These are phyloP conservation scores for Tenthredo mesomela DNA, from an alignment of 2,888 invertebrate species.

Conservation along the genomic window DNA sequence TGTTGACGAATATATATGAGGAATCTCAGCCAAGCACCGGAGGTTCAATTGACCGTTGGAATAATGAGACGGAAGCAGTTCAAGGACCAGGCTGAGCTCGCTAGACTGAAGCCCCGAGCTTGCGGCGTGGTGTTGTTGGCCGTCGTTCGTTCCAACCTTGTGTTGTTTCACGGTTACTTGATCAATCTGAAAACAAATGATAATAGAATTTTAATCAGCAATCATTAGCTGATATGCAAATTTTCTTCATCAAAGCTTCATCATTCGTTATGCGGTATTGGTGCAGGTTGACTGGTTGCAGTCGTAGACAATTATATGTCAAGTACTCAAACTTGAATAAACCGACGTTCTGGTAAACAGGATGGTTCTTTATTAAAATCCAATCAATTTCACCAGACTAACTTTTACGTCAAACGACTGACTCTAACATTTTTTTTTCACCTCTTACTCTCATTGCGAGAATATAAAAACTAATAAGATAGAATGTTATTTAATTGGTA, in stretches of 20 bases:
- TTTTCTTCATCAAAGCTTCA: not conserved
- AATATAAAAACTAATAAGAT: not conserved
- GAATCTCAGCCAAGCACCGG: constrained; percentile 86
- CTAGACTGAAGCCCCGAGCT: constrained; percentile 78
- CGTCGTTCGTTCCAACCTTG: constrained; percentile 60
- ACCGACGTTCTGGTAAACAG: not conserved
- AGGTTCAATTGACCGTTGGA: constrained; percentile 84
- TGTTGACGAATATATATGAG: constrained; percentile 84
- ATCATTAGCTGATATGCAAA: not conserved
- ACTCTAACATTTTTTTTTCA: not conserved
- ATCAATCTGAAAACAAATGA: constrained; percentile 68
- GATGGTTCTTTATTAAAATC: constrained; percentile 5
- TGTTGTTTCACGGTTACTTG: constrained; percentile 64
- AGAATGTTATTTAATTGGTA: not conserved
- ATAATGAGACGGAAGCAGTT: constrained; percentile 81
- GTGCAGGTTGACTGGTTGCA: not conserved
- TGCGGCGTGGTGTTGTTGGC: constrained; percentile 45
- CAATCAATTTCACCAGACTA: constrained; percentile 8
- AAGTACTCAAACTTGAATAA: constrained; percentile 32
- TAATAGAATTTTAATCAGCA: constrained; percentile 41
- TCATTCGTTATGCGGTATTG: not conserved
- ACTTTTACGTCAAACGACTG: constrained; percentile 19
- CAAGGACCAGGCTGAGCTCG: constrained; percentile 81
- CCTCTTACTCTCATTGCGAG: not conserved
- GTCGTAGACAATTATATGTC: not conserved